A percentile compares a stretch with the other conserved stretches of the same genome.
These are phyloP conservation scores for Notarius lentiginosus DNA, from an alignment of 2,113 vertebrate species.

Conservation along the genomic window DNA sequence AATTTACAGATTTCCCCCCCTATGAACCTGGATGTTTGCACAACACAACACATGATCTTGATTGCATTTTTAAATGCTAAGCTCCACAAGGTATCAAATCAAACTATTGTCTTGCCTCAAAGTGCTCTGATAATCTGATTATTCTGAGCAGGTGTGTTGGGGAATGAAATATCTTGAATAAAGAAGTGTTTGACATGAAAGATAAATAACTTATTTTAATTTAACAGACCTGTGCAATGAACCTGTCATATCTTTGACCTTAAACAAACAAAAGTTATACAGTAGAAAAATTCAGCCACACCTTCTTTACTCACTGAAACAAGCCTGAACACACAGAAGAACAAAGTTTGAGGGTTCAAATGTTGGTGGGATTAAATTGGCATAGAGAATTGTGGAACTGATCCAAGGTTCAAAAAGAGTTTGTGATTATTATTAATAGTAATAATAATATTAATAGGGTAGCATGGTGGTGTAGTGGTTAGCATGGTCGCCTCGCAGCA, in stretches of 20 bases:
- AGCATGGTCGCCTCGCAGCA: too few species aligned
- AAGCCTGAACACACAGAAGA: neutral
- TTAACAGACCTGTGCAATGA: neutral
- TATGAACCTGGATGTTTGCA: too few species aligned
- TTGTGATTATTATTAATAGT: neutral
- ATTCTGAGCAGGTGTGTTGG: neutral
- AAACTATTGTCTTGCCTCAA: neutral
- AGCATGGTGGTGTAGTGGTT: too few species aligned
- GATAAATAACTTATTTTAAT: neutral
- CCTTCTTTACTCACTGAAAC: neutral
- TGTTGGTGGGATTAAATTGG: neutral
- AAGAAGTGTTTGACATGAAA: neutral
- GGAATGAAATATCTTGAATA: neutral
- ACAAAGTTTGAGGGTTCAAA: neutral
- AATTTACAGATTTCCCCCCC: too few species aligned
- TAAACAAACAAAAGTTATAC: neutral
- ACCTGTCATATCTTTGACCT: neutral
- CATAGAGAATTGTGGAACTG: neutral
- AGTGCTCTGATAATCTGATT: neutral
- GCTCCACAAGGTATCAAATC: neutral
- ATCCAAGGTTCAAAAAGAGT: neutral
- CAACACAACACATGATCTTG: neutral
- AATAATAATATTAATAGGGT: too few species aligned
- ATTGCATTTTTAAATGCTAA: neutral
- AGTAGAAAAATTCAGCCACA: neutral